Percentiles rank a stretch among this genome's conserved stretches.
Evolutionary conservation across 2,888 invertebrate species (phyloP).

Genomic region (Diaperis boleti): DNA sequence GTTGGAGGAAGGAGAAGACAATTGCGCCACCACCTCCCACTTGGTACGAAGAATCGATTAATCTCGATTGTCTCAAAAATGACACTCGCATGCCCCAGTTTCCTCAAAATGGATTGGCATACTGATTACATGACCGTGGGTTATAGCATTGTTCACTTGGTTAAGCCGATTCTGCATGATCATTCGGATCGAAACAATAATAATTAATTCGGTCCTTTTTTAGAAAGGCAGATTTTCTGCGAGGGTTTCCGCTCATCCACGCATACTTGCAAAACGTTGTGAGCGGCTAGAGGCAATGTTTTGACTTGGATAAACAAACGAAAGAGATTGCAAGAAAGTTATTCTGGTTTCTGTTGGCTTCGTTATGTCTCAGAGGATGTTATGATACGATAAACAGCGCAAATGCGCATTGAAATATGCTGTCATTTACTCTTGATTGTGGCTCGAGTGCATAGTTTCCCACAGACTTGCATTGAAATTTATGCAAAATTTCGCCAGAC

Average conservation of each 20-base stretch:
- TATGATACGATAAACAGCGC: slow-evolving; percentile 9
- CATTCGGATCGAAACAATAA: not conserved
- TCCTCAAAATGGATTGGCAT: slow-evolving; percentile 12
- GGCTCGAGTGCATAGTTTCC: slow-evolving; percentile 3
- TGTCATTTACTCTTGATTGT: not conserved
- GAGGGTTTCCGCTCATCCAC: slow-evolving; percentile 9
- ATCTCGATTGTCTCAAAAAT: slow-evolving; percentile 9
- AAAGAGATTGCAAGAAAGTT: slow-evolving; percentile 19
- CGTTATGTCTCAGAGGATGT: slow-evolving; percentile 15
- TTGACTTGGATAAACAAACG: slow-evolving; percentile 23
- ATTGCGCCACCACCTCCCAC: slow-evolving; percentile 22
- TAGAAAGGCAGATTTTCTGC: slow-evolving; percentile 20
- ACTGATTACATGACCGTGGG: slow-evolving; percentile 21
- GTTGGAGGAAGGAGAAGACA: not conserved
- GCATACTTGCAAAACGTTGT: slow-evolving; percentile 9
- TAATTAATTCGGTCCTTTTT: slow-evolving; percentile 22
- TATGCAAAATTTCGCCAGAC: slow-evolving; percentile 23
- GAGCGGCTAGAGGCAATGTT: slow-evolving; percentile 8
- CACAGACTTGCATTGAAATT: slow-evolving; percentile 3
- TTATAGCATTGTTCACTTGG: slow-evolving; percentile 12
- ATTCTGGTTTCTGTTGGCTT: slow-evolving; percentile 15
- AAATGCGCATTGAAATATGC: slow-evolving; percentile 2
- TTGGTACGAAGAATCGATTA: slow-evolving; percentile 5
- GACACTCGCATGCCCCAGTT: slow-evolving; percentile 18
- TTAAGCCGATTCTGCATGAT: slow-evolving; percentile 15